Percentiles rank a stretch among this genome's conserved stretches.
phyloP scores from a whole-genome alignment of 2,888 invertebrate species.

The Chamaedrilus cognettii region DNA sequence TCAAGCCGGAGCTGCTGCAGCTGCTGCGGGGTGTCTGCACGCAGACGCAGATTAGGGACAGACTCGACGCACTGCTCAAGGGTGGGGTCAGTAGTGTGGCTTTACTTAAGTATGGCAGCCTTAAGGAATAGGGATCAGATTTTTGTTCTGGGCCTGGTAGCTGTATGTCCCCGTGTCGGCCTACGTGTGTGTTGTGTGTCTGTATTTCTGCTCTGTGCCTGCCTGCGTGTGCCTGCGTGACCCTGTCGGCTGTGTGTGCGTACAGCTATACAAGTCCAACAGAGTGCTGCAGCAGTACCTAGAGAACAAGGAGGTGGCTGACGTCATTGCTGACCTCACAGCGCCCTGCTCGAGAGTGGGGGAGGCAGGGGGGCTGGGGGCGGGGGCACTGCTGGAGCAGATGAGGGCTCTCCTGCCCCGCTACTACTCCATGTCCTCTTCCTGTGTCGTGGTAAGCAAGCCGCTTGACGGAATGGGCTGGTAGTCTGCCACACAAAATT shows the following conservation, averaged over 20 bases:
- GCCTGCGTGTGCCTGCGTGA: too few species aligned
- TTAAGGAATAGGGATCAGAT: too few species aligned
- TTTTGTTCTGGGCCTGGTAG: too few species aligned
- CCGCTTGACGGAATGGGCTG: too few species aligned
- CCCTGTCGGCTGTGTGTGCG: too few species aligned
- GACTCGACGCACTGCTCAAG: slow-evolving; percentile 28
- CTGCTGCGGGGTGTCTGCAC: slow-evolving; percentile 17
- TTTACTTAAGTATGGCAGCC: too few species aligned
- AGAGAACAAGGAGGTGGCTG: slow-evolving; percentile 39
- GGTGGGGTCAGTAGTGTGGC: slow-evolving; percentile 29
- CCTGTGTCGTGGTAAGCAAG: slow-evolving; percentile 40
- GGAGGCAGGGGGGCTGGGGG: slow-evolving; percentile 35
- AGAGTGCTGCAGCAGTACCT: slow-evolving; percentile 33
- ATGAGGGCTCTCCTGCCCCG: slow-evolving; percentile 44
- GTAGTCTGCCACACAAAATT: too few species aligned
- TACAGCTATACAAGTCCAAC: slow-evolving; percentile 30
- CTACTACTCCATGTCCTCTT: slow-evolving; percentile 50
- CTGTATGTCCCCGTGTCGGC: too few species aligned
- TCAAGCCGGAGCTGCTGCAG: slow-evolving; percentile 38
- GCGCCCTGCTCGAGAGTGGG: slow-evolving; percentile 21
- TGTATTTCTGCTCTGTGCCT: too few species aligned
- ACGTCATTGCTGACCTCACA: slow-evolving; percentile 27
- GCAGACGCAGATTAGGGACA: slow-evolving; percentile 8
- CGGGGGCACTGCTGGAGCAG: slow-evolving; percentile 34
- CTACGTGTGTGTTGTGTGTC: too few species aligned